Evolutionary conservation across 2,797 vertebrate species (phyloP).

Genomic region (Anolis apletophallus): DNA sequence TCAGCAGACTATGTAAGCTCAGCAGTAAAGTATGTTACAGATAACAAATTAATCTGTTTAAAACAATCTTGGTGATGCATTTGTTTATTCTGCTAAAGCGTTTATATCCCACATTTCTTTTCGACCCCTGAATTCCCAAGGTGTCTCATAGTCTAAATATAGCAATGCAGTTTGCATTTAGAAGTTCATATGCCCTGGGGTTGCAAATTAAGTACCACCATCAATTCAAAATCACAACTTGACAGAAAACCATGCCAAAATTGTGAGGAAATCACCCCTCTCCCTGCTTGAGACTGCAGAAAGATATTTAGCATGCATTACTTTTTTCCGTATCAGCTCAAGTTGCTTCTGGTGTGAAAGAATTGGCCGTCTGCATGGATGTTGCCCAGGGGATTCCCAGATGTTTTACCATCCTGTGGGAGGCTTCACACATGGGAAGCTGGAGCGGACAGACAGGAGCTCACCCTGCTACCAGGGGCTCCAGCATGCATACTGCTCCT

Average conservation of each 20-base stretch:
- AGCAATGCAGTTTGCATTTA: neutral
- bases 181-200: neutral
- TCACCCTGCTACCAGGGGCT: too few relatives aligned
- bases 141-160: neutral
- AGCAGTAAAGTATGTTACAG: neutral
- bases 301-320: neutral
- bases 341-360: too few relatives aligned
- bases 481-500: too few relatives aligned
- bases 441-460: too few relatives aligned
- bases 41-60: constrained; percentile 1
- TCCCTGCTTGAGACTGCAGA: neutral
- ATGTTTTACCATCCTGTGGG: too few relatives aligned
- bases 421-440: too few relatives aligned
- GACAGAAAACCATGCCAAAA: neutral
- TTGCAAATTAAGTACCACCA: neutral
- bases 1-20: neutral
- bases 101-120: neutral
- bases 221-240: neutral
- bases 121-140: neutral
- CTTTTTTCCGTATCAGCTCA: neutral
- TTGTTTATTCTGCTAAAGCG: neutral
- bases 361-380: neutral
- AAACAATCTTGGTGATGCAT: neutral
- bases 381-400: neutral
- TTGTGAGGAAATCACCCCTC: neutral